Evolutionary conservation across 2,797 vertebrate species (phyloP), one percentile per base, ranked within the genome.

Genomic region (Vespertilio murinus): DNA sequence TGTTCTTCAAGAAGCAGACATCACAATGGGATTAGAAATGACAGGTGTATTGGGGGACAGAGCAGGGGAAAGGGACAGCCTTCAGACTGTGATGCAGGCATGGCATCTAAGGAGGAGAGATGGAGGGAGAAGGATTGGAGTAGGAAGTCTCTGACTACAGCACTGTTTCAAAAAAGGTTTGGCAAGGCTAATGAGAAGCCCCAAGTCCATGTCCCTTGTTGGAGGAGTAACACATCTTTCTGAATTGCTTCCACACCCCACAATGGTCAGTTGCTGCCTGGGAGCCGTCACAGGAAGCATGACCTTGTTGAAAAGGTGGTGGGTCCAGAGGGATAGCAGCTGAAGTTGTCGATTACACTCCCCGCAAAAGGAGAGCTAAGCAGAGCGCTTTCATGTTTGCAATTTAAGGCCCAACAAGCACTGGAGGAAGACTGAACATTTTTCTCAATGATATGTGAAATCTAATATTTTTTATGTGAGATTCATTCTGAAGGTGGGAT

Each of bases 401-500:
- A 8, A 18, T 22, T n/a, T 8, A 84, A 85, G 38, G n/a, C 40
- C n/a, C 16, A 52, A 40, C 3, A 80, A 70, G 30, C 33, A 40
- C 56, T 70, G 38, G 40, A 54, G 16, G 38, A 77, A 79, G 25
- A 69, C 28, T 64, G 80, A 92, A 45, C 30, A 42, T 65, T 93
- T 79, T 65, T 59, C 47, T 92, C 85, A 70, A 16, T 73, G 78
- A 56, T 35, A 65, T 56, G 59, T 75, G 71, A 67, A 90, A 83
- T 82, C n/a, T 70, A 86, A 82, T 91, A 28, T 88, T 95, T 73
- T 73, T 49, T 28, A 11, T 64, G 74, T 64, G 54, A 77, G 35
- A 49, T 59, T 92, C 86, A 78, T 86, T 92, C 45, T 35, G 69
- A 92, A 92, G 28, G n/a, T 61, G 75, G 13, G 30, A 78, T 59